Conservation (phyloP, 2,113 vertebrate genomes). For the Dasyurus viverrinus region DNA sequence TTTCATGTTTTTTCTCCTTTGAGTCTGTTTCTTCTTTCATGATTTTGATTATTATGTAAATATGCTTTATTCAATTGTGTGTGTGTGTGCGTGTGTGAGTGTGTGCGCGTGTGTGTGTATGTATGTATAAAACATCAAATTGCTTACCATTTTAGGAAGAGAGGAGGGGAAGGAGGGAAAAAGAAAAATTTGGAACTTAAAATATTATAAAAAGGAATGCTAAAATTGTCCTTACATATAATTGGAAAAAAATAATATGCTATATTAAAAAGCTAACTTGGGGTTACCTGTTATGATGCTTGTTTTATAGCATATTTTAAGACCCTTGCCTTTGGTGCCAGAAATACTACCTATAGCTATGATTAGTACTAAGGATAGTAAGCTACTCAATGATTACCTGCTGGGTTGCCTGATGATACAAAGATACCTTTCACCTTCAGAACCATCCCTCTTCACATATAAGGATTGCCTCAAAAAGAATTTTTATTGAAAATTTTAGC, state of each 20-base stretch:
- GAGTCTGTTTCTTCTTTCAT: too few species aligned
- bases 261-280: neutral
- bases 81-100: too few species aligned
- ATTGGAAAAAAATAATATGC: neutral
- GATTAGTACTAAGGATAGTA: neutral
- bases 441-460: neutral
- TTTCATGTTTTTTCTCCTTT: too few species aligned
- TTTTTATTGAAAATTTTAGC: neutral
- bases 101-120: too few species aligned
- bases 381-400: neutral
- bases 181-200: neutral
- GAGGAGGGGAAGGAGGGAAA: neutral
- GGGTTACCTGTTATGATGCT: neutral
- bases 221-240: neutral
- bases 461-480: neutral
- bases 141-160: neutral
- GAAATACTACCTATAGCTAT: neutral
- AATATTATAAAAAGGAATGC: neutral
- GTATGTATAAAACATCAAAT: neutral
- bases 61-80: too few species aligned
- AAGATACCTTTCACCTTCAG: neutral
- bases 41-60: too few species aligned
- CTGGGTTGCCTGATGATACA: neutral
- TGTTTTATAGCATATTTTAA: neutral
- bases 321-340: neutral